A percentile compares a stretch with the other conserved stretches of the same genome.
Conservation (phyloP, 1,140 invertebrate genomes). For the Aphelinus atriplicis region DNA sequence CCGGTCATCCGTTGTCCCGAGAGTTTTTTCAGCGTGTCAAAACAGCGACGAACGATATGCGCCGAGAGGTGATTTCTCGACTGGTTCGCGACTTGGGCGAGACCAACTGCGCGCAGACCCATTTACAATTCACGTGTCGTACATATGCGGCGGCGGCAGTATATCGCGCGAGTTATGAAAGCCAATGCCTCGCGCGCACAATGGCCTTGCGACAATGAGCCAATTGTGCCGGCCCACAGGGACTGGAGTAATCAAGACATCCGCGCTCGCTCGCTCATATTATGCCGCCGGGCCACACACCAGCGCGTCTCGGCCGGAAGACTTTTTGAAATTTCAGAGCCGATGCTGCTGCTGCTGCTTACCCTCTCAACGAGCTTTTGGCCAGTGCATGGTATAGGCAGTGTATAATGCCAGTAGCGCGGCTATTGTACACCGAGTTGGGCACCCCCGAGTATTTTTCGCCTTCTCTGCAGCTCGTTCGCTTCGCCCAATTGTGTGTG, state of each 20-base stretch:
- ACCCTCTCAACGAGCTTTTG: too few species aligned
- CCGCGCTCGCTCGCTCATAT: constrained; percentile 9
- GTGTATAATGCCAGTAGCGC: too few species aligned
- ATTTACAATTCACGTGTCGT: constrained; percentile 32
- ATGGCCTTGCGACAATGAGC: constrained; percentile 40
- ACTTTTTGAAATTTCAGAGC: too few species aligned
- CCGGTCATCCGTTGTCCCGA: not conserved
- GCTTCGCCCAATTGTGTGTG: too few species aligned
- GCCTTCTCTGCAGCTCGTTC: too few species aligned
- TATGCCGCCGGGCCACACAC: too few species aligned
- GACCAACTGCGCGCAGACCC: not conserved
- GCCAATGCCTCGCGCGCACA: constrained; percentile 27
- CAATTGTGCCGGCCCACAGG: constrained; percentile 33
- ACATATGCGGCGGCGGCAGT: not conserved
- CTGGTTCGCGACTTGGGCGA: not conserved
- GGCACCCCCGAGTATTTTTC: too few species aligned
- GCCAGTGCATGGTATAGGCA: too few species aligned
- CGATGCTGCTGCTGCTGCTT: too few species aligned
- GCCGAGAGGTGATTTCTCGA: not conserved
- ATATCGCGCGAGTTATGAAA: constrained; percentile 32
- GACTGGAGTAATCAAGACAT: constrained; percentile 42
- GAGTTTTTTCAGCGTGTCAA: not conserved
- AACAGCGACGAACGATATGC: not conserved
- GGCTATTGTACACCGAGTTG: too few species aligned
- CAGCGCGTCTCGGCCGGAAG: too few species aligned